Evolutionary conservation across 2,113 vertebrate species (phyloP).

Genomic region (Polyodon spathula): DNA sequence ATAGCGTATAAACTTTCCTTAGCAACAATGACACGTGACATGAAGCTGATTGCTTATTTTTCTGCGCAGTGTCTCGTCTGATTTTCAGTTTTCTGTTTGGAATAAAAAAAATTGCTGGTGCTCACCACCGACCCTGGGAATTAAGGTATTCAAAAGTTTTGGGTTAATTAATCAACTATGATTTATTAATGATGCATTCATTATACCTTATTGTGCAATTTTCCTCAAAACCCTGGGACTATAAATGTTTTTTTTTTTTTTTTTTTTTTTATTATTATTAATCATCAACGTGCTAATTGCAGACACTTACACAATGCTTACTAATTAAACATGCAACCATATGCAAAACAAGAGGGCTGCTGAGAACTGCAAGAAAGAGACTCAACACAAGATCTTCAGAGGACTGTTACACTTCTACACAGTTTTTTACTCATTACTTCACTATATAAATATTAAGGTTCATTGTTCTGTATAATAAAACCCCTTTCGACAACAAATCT

Average conservation of each 20-base stretch:
- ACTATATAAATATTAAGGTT: no score
- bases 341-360: slow-evolving; percentile 54
- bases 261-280: no score
- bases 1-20: no score
- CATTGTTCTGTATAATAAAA: no score
- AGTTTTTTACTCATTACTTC: not conserved
- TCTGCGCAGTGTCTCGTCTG: no score
- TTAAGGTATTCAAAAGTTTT: slow-evolving; percentile 56
- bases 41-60: no score
- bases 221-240: slow-evolving; percentile 63
- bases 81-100: not conserved
- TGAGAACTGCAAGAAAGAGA: slow-evolving; percentile 55
- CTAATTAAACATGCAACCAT: slow-evolving; percentile 66
- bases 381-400: not conserved
- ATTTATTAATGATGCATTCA: slow-evolving; percentile 78
- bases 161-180: slow-evolving; percentile 65
- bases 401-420: not conserved
- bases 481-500: no score
- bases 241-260: slow-evolving; percentile 61
- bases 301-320: slow-evolving; percentile 53
- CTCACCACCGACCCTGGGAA: slow-evolving; percentile 49
- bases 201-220: slow-evolving; percentile 74
- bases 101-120: slow-evolving; percentile 52
- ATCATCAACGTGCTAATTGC: slow-evolving; percentile 50
- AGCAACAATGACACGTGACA: no score